These are phyloP conservation scores for Zoanthus sansibaricus DNA, from an alignment of 92 coral and sea anemone species.

Conservation along the genomic window DNA sequence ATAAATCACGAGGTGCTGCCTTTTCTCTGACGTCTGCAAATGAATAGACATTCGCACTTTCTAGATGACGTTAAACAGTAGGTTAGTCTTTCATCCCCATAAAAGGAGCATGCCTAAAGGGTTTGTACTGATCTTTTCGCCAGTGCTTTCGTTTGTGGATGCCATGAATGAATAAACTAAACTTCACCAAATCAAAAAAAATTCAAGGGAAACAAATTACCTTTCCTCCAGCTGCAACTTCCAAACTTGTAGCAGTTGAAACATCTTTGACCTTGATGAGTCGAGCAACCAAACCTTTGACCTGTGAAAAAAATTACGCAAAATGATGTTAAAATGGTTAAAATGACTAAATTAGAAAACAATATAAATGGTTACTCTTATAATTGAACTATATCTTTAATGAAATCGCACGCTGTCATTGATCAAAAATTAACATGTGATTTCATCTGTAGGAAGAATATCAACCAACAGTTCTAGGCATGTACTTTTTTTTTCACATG, in stretches of 20 bases:
- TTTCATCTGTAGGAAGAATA: background rate
- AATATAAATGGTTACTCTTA: background rate
- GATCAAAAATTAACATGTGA: background rate
- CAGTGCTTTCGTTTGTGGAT: too few species aligned
- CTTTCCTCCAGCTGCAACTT: conserved; percentile 96
- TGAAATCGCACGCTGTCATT: too few species aligned
- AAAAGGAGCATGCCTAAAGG: too few species aligned
- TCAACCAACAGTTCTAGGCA: background rate
- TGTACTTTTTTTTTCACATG: background rate
- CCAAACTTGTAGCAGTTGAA: conserved; percentile 88
- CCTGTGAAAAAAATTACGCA: conserved; percentile 52
- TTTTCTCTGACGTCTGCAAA: too few species aligned
- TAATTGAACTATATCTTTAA: too few species aligned
- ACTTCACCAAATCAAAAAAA: too few species aligned
- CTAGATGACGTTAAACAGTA: too few species aligned
- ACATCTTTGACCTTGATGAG: conserved; percentile 91
- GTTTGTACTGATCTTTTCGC: too few species aligned
- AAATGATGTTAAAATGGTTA: background rate
- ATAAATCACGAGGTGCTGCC: too few species aligned
- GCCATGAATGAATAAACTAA: too few species aligned
- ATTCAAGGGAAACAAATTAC: conserved; percentile 24
- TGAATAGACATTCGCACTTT: too few species aligned
- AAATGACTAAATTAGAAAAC: background rate
- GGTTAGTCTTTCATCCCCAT: too few species aligned
- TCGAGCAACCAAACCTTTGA: conserved; percentile 95